Evolutionary conservation across 1,140 invertebrate genomes (phyloP).

Genomic region (Lordiphosa clarofinis): DNA sequence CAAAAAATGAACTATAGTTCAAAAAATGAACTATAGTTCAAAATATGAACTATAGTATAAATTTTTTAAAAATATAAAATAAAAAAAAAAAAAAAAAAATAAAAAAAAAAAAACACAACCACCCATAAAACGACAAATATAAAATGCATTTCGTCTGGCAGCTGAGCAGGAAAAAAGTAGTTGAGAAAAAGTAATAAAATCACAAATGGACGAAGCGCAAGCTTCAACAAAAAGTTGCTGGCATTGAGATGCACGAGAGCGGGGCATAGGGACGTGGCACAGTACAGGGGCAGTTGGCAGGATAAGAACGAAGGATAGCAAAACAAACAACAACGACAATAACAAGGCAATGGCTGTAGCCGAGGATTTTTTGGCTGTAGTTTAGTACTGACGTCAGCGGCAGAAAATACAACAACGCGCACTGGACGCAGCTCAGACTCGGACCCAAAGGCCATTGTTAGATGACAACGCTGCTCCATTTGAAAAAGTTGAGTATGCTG

Average conservation of each 20-base stretch:
- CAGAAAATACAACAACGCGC: constrained; percentile 30
- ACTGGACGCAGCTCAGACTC: constrained; percentile 24
- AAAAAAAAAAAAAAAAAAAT: too few relatives aligned
- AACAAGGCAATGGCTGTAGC: constrained; percentile 48
- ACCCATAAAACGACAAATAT: constrained; percentile 47
- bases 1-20: too few relatives aligned
- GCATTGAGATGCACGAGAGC: constrained; percentile 9
- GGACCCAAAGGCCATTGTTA: not conserved
- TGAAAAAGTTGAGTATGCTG: constrained; percentile 11
- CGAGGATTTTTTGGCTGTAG: constrained; percentile 43
- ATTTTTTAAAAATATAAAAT: too few relatives aligned
- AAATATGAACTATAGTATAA: too few relatives aligned
- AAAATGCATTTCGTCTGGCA: constrained; percentile 57
- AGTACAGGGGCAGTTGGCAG: not conserved
- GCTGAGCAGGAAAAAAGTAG: constrained; percentile 28
- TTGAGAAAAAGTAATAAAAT: constrained; percentile 67
- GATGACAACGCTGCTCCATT: constrained; percentile 1
- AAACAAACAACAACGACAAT: constrained; percentile 49
- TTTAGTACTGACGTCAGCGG: constrained; percentile 43
- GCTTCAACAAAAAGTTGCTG: constrained; percentile 54
- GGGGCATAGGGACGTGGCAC: not conserved
- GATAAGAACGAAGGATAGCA: constrained; percentile 11
- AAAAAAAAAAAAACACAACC: too few relatives aligned
- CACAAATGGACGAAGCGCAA: constrained; percentile 61
- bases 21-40: too few relatives aligned